Evolutionary conservation across 1,140 invertebrate genomes (phyloP), one percentile per base, ranked within the genome.

Genomic region (Aphelinus atriplicis): DNA sequence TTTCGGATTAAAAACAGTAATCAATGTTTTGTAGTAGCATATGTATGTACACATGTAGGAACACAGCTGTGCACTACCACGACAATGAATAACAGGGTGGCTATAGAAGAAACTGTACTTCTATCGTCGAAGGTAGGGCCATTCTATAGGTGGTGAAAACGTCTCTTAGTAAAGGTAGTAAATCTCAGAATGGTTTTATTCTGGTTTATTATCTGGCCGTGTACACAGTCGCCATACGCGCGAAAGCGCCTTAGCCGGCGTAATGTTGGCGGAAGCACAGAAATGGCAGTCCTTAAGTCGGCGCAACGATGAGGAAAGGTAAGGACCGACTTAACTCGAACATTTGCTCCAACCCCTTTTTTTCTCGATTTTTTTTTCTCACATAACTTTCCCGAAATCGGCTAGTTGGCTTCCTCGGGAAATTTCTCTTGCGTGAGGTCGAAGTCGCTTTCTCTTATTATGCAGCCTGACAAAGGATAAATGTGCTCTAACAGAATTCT

Each of bases 161-260:
- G 69, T 70, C 62, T 70, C 55, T 55, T 50, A 47, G 61, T 45
- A 10, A 10, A 53, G 51, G 66, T 57, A 65, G 77, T 81, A 81
- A 81, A 81, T 80, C 78, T 70, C 72, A 63, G 57, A 63, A 80
- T 79, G 80, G 79, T 81, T 81, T 81, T 81, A 81, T 79, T 79
- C 76, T 77, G 80, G 79, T 81, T 81, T 80, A 78, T 80, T 81
- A 78, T 79, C 71, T 63, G 46, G 53, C 74, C 65, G 47, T 66
- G n/a, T 26, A 26, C 26, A 26, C 26, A 26, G 26, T 26, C 26
- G 26, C 26, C 26, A 26, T 26, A 26, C 26, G 26, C 26, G 26
- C 26, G 26, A 26, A 26, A 26, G 26, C 26, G 26, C 26, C 26
- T 26, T 26, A 26, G 26, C 26, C 26, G 26, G 26, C 26, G 26